Conservation (phyloP, 2,888 invertebrate genomes). For the Pyrrhia umbra region DNA sequence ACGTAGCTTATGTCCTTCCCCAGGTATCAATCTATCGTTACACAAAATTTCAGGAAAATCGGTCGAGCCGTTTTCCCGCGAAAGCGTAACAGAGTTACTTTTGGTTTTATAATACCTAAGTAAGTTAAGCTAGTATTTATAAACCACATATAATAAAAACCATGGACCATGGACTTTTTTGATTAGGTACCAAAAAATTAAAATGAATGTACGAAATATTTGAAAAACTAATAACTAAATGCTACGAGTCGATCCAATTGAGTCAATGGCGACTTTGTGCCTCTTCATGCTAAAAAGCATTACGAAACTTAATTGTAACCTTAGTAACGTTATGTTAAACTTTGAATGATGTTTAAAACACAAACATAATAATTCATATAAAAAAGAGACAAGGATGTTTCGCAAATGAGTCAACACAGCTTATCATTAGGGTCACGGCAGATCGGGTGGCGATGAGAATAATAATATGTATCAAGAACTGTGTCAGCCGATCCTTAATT, state of each 20-base stretch:
- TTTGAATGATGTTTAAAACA: neutral
- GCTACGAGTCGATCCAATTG: neutral
- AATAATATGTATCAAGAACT: conserved; percentile 62
- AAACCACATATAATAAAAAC: too few species aligned
- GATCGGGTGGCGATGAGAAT: conserved; percentile 55
- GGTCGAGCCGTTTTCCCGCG: too few species aligned
- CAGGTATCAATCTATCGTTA: too few species aligned
- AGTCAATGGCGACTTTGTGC: neutral
- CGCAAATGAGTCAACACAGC: conserved; percentile 68
- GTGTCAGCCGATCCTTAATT: conserved; percentile 67
- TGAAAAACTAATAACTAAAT: too few species aligned
- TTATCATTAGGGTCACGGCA: conserved; percentile 63
- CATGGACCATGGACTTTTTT: too few species aligned
- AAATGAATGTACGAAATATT: too few species aligned
- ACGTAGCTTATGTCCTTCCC: too few species aligned
- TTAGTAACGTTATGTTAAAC: neutral
- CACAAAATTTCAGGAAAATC: too few species aligned
- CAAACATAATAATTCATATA: neutral
- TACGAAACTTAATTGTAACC: neutral
- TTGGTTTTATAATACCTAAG: too few species aligned
- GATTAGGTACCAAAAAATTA: too few species aligned
- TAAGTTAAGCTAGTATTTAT: too few species aligned
- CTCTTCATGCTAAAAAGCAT: neutral
- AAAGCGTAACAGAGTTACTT: too few species aligned
- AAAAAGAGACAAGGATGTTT: conserved; percentile 53